Evolutionary conservation across 2,797 vertebrate genomes (phyloP).

Genomic region (Chelonia mydas): DNA sequence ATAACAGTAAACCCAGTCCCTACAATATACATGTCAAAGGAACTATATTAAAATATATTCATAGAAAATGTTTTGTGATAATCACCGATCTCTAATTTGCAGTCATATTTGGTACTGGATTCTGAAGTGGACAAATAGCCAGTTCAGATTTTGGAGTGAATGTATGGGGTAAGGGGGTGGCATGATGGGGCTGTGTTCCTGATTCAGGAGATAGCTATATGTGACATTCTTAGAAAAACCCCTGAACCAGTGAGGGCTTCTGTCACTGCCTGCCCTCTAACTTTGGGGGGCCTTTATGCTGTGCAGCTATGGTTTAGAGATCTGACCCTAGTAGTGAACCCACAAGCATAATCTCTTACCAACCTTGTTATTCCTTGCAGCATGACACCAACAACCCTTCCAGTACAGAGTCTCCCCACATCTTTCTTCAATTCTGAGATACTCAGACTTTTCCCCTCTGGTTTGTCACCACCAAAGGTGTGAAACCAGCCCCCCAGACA

Average conservation of each 20-base stretch:
- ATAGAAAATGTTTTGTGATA: background rate
- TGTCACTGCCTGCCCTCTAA: background rate
- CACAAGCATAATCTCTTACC: background rate
- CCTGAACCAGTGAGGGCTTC: background rate
- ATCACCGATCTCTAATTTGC: background rate
- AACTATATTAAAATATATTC: background rate
- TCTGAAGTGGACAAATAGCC: background rate
- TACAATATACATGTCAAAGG: background rate
- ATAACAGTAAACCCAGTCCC: background rate
- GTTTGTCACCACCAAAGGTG: background rate
- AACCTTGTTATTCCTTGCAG: background rate
- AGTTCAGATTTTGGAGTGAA: background rate
- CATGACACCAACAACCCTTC: background rate
- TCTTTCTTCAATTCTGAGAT: background rate
- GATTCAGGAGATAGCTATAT: background rate
- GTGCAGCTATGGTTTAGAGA: background rate
- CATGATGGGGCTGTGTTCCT: background rate
- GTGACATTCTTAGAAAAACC: background rate
- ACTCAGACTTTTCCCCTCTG: background rate
- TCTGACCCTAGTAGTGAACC: background rate
- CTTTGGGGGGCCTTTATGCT: background rate
- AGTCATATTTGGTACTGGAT: background rate
- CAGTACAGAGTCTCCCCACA: background rate
- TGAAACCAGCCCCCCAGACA: background rate
- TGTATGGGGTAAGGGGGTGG: background rate